Percentiles rank a stretch among this genome's conserved stretches.
Evolutionary conservation across 2,113 vertebrate genomes (phyloP).

Genomic region (Salvelinus fontinalis): DNA sequence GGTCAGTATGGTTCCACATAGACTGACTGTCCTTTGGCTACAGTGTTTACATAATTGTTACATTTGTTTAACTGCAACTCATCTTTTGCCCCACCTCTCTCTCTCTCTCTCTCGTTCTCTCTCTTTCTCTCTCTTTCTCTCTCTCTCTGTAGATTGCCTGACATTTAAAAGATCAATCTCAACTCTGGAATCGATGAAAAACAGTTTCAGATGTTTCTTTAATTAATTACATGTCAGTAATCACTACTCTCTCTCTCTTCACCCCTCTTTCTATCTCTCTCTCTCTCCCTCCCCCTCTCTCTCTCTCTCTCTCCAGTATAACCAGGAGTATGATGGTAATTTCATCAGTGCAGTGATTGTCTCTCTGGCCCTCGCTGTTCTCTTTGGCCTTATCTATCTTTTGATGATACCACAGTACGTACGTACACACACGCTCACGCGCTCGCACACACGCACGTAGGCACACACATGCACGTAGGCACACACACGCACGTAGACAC

Average conservation of each 20-base stretch:
- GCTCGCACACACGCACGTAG: conserved; percentile 12
- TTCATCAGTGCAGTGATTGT: conserved; percentile 94
- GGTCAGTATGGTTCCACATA: too few species aligned
- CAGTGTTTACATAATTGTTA: too few species aligned
- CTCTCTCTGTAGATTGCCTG: too few species aligned
- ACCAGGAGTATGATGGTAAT: conserved; percentile 92
- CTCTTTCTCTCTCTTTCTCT: neutral
- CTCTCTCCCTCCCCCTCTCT: neutral
- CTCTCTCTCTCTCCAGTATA: conserved; percentile 78
- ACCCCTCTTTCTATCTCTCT: neutral
- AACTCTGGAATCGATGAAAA: too few species aligned
- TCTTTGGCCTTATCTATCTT: conserved; percentile 95
- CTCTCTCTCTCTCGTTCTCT: neutral
- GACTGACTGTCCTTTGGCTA: too few species aligned
- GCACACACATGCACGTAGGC: too few species aligned
- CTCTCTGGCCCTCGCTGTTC: conserved; percentile 88
- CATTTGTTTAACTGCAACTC: too few species aligned
- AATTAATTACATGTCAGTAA: neutral
- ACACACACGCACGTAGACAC: too few species aligned
- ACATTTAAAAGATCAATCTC: too few species aligned
- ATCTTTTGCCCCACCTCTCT: too few species aligned
- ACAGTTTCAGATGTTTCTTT: too few species aligned
- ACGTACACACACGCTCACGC: conserved; percentile 23
- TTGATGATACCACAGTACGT: conserved; percentile 97
- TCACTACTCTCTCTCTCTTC: neutral